Evolutionary conservation across 2,888 invertebrate genomes (phyloP).

Genomic region (Pristionchus arcanus): DNA sequence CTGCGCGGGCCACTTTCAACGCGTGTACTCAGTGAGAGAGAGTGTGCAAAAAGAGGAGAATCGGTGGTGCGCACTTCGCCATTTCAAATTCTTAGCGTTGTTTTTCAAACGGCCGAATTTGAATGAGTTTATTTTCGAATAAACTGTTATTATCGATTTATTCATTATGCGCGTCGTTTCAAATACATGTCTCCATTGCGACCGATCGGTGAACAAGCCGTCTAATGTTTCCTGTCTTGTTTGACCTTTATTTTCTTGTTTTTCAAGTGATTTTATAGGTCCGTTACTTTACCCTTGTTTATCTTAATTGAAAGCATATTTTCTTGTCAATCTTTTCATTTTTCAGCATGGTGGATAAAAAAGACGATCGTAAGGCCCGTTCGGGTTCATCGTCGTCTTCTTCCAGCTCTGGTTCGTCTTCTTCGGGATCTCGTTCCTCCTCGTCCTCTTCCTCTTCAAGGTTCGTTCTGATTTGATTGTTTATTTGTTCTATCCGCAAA

Average conservation of each 20-base stretch:
- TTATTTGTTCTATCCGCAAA: neutral
- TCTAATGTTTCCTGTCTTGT: neutral
- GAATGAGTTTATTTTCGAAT: neutral
- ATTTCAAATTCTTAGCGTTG: neutral
- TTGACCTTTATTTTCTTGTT: neutral
- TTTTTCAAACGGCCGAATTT: neutral
- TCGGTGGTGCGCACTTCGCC: neutral
- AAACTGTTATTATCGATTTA: too few species aligned
- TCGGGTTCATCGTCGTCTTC: conserved; percentile 67
- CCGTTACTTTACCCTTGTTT: neutral
- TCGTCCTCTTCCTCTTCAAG: conserved; percentile 63
- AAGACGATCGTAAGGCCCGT: conserved; percentile 58
- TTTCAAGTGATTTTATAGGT: neutral
- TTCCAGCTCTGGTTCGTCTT: conserved; percentile 63
- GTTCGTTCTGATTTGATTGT: neutral
- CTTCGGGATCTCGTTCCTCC: conserved; percentile 63
- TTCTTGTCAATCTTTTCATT: neutral
- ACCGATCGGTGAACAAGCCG: neutral
- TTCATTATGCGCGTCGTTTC: neutral
- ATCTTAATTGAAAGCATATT: neutral
- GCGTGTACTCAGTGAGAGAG: neutral
- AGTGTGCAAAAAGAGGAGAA: neutral
- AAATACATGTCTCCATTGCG: neutral
- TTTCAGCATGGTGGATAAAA: conserved; percentile 64
- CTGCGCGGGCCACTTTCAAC: neutral